Evolutionary conservation across 2,797 vertebrate species (phyloP).

Genomic region (Champsocephalus esox): DNA sequence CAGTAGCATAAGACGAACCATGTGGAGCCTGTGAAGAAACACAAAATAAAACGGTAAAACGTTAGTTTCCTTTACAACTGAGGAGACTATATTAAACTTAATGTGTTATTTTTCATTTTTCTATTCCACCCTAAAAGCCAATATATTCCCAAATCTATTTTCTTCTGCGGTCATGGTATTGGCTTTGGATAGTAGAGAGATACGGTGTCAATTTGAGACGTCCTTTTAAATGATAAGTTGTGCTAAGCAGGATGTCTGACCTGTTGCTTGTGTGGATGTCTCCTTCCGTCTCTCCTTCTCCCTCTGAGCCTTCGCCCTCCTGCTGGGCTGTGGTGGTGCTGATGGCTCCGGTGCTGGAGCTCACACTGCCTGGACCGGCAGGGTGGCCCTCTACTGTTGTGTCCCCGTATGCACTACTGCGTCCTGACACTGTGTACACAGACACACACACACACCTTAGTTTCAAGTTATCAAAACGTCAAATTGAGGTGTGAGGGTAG

Average conservation of each 20-base stretch:
- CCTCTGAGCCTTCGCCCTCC: slow-evolving; percentile 97
- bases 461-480: neutral
- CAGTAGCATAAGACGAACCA: slow-evolving; percentile 97
- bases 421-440: slow-evolving; percentile 90
- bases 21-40: slow-evolving; percentile 89
- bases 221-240: neutral
- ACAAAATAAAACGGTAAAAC: slow-evolving; percentile 11
- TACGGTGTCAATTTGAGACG: neutral
- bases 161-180: neutral
- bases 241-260: slow-evolving; percentile 63
- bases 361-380: slow-evolving; percentile 94
- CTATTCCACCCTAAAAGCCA: neutral
- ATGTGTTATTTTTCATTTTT: neutral
- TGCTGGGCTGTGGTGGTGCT: slow-evolving; percentile 97
- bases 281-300: slow-evolving; percentile 94
- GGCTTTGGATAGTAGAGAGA: neutral
- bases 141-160: neutral
- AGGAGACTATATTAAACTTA: neutral
- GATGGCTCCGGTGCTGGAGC: slow-evolving; percentile 98
- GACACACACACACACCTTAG: slow-evolving; percentile 13
- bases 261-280: slow-evolving; percentile 97
- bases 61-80: neutral
- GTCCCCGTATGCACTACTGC: slow-evolving; percentile 98
- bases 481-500: neutral
- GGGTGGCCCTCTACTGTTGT: slow-evolving; percentile 93